Evolutionary conservation across 2,113 vertebrate species (phyloP).

Genomic region (Sciurus niger): DNA sequence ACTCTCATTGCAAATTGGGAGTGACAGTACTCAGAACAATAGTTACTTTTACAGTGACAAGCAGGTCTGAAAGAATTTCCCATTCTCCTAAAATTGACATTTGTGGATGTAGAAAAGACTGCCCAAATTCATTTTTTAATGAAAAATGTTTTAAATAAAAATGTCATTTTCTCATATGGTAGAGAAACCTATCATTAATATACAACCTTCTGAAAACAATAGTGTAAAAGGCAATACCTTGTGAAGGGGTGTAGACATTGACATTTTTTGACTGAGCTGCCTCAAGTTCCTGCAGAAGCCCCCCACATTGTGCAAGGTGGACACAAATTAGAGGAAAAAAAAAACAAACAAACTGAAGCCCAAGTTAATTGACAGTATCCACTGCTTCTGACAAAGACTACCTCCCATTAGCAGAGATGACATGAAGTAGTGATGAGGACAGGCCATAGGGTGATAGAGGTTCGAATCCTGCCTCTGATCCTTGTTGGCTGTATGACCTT

Average conservation of each 20-base stretch:
- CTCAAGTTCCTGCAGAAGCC: background rate
- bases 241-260: background rate
- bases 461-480: background rate
- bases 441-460: background rate
- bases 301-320: background rate
- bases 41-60: background rate
- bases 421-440: no score
- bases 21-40: background rate
- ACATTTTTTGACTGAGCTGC: background rate
- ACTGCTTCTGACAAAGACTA: background rate
- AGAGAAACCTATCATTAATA: background rate
- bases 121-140: slow-evolving; percentile 32
- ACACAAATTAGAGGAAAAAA: background rate
- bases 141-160: slow-evolving; percentile 43
- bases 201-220: background rate
- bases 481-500: background rate
- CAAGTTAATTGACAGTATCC: background rate
- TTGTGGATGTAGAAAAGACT: background rate
- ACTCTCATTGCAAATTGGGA: background rate
- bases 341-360: background rate
- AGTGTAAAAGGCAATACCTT: background rate
- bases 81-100: slow-evolving; percentile 36
- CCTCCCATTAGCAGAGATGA: background rate
- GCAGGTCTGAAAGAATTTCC: background rate
- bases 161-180: background rate